Percentiles rank a stretch among this genome's conserved stretches.
Evolutionary conservation across 2,113 vertebrate species (phyloP).

Genomic region (Holacanthus passer): DNA sequence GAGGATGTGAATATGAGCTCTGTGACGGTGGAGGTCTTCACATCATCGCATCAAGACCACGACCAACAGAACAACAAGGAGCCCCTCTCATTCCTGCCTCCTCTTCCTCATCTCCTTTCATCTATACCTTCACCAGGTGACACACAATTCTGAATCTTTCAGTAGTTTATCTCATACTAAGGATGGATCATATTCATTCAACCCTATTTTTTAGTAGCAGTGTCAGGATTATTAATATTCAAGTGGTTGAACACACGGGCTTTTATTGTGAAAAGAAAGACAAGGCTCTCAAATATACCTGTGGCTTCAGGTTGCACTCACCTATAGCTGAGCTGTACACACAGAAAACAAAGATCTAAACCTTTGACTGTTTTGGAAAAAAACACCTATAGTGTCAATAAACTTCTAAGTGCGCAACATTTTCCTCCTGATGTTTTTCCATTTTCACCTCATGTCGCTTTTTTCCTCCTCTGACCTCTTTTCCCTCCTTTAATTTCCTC

Average conservation of each 20-base stretch:
- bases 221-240: neutral
- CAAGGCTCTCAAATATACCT: neutral
- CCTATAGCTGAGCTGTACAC: constrained; percentile 26
- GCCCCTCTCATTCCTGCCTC: constrained; percentile 10
- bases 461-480: neutral
- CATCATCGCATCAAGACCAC: constrained; percentile 24
- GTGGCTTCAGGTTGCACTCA: constrained; percentile 56
- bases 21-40: constrained; percentile 26
- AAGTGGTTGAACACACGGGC: neutral
- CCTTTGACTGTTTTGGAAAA: neutral
- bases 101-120: constrained; percentile 18
- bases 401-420: neutral
- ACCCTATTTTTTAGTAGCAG: too few relatives aligned
- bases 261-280: constrained; percentile 52
- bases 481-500: neutral
- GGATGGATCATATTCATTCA: neutral
- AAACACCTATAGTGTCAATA: neutral
- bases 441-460: neutral
- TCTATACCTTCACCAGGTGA: constrained; percentile 40
- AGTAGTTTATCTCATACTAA: neutral
- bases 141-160: neutral
- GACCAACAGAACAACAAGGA: constrained; percentile 16
- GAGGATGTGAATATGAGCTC: constrained; percentile 21
- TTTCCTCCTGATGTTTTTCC: neutral
- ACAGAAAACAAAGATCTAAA: constrained; percentile 1